phyloP scores from a whole-genome alignment of 2,888 invertebrate species.

The Eristalinus aeneus region DNA sequence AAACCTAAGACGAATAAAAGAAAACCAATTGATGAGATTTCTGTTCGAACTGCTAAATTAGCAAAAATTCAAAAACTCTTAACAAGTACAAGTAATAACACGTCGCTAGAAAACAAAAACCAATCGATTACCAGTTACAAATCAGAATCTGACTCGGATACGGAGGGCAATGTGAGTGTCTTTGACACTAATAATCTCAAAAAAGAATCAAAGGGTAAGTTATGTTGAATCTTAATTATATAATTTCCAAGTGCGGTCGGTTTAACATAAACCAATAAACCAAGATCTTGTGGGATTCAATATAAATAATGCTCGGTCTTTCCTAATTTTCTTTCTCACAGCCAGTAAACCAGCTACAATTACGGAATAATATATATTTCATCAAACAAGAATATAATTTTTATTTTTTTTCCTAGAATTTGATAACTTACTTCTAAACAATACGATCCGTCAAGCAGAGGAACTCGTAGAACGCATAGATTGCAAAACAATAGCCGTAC shows the following conservation, averaged over 20 bases:
- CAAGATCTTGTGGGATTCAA: no score
- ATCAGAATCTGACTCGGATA: slow-evolving; percentile 73
- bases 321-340: no score
- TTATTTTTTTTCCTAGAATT: slow-evolving; percentile 72
- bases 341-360: no score
- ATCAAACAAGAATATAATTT: neutral
- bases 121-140: slow-evolving; percentile 61
- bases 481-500: slow-evolving; percentile 73
- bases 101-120: slow-evolving; percentile 37
- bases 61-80: slow-evolving; percentile 78
- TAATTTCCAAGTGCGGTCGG: no score
- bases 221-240: no score
- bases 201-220: slow-evolving; percentile 69
- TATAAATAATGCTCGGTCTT: no score
- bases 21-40: slow-evolving; percentile 75
- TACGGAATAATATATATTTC: neutral
- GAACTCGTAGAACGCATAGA: slow-evolving; percentile 67
- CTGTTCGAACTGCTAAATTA: slow-evolving; percentile 75
- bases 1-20: slow-evolving; percentile 72
- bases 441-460: slow-evolving; percentile 14
- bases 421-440: slow-evolving; percentile 72
- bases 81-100: slow-evolving; percentile 73
- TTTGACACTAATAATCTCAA: slow-evolving; percentile 52
- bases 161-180: slow-evolving; percentile 58
- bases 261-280: no score